Conservation (phyloP, 1,140 invertebrate species). For the Anoplolepis gracilipes region DNA sequence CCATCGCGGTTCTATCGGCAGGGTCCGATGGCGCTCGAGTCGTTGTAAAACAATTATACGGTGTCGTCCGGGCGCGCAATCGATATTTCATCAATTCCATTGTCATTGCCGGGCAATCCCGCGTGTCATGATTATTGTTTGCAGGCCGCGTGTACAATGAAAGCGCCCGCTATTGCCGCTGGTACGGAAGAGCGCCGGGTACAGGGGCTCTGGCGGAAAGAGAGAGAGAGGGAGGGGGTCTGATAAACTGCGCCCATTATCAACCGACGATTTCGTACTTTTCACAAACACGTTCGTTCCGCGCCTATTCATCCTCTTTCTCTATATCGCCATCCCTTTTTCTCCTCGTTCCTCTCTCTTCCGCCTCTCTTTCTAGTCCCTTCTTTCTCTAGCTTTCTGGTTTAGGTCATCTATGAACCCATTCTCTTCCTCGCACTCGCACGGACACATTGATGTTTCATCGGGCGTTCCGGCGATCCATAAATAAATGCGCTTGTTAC, state of each 20-base stretch:
- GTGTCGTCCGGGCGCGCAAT: conserved; percentile 75
- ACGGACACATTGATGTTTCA: conserved; percentile 51
- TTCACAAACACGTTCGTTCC: conserved; percentile 73
- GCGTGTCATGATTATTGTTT: conserved; percentile 83
- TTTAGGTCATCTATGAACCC: conserved; percentile 32
- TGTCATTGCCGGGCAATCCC: conserved; percentile 81
- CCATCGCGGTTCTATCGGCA: conserved; percentile 63
- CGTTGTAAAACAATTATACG: conserved; percentile 82
- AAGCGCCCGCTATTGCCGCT: conserved; percentile 63
- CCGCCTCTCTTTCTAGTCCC: neutral
- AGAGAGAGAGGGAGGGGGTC: conserved; percentile 16
- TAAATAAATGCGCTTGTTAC: conserved; percentile 64
- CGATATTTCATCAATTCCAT: conserved; percentile 82
- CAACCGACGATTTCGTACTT: conserved; percentile 78
- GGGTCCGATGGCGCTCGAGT: conserved; percentile 59
- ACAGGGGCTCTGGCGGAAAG: conserved; percentile 43
- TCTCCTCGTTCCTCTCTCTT: neutral
- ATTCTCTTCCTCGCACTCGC: conserved; percentile 29
- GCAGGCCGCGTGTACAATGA: conserved; percentile 79
- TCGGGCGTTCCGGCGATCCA: conserved; percentile 48
- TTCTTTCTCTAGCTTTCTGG: conserved; percentile 34
- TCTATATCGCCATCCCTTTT: neutral
- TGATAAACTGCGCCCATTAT: conserved; percentile 80
- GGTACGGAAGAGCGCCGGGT: conserved; percentile 59
- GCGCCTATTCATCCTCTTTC: conserved; percentile 57